A percentile compares a stretch with the other conserved stretches of the same genome.
Conservation (phyloP, 2,888 invertebrate genomes). For the Oxytorus armatus region DNA sequence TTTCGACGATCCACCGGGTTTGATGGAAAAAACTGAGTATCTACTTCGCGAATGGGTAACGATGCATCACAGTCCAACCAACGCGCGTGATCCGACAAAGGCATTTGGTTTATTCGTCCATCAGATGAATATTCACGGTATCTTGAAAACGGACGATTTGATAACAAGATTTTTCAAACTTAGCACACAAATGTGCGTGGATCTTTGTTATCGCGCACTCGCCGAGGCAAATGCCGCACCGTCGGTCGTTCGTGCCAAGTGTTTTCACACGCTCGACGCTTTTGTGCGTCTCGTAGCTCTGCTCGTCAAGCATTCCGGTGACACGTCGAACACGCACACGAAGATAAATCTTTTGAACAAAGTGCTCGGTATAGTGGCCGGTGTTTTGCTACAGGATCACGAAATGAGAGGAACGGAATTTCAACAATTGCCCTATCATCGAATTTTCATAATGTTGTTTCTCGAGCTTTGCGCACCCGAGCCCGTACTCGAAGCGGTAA, state of each 20-base stretch:
- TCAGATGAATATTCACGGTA: constrained; percentile 98
- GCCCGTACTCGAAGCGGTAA: constrained; percentile 96
- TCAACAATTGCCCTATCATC: constrained; percentile 98
- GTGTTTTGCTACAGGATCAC: constrained; percentile 97
- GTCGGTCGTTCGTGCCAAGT: constrained; percentile 92
- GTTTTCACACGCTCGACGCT: constrained; percentile 97
- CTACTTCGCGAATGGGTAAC: constrained; percentile 98
- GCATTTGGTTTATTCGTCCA: constrained; percentile 97
- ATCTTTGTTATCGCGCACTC: constrained; percentile 94
- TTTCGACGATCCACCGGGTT: constrained; percentile 96
- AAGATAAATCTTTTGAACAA: constrained; percentile 99
- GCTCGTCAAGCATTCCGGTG: constrained; percentile 97
- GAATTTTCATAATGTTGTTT: constrained; percentile 96
- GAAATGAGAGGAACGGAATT: constrained; percentile 95
- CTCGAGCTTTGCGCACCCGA: constrained; percentile 98
- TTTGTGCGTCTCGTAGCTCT: constrained; percentile 97
- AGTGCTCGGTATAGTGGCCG: constrained; percentile 97
- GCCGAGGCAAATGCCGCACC: constrained; percentile 89
- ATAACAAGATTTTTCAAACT: constrained; percentile 98
- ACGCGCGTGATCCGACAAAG: constrained; percentile 93
- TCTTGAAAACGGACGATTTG: constrained; percentile 98
- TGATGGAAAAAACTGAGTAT: constrained; percentile 97
- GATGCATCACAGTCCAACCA: constrained; percentile 93
- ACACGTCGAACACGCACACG: constrained; percentile 95
- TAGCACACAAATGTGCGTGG: constrained; percentile 98